A percentile compares a stretch with the other conserved stretches of the same genome.
Conservation (phyloP, 2,797 vertebrate genomes). For the Thripadectes ignobilis region DNA sequence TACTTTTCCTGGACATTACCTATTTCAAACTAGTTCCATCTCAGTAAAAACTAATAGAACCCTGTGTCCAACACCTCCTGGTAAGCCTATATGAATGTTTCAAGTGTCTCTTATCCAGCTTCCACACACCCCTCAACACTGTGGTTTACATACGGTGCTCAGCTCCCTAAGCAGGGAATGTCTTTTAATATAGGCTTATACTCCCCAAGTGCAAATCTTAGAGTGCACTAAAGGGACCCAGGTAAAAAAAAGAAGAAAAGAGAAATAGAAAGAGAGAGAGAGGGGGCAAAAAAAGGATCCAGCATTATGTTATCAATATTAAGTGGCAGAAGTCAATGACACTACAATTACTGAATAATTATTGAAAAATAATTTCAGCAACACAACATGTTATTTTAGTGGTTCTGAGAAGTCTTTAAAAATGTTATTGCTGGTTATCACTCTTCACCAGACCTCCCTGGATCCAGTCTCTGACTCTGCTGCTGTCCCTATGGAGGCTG, state of each 20-base stretch:
- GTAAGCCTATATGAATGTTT: neutral
- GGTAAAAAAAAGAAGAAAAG: neutral
- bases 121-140: rapidly evolving
- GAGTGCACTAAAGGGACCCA: neutral
- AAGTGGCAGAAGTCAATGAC: neutral
- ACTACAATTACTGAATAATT: neutral
- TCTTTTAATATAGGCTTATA: neutral
- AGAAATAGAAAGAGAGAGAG: neutral
- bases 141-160: rapidly evolving
- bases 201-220: neutral
- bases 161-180: neutral
- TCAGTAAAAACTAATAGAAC: neutral
- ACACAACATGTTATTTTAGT: neutral
- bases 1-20: neutral
- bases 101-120: neutral
- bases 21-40: neutral
- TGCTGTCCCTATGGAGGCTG: rapidly evolving
- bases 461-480: neutral
- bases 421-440: neutral
- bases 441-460: neutral
- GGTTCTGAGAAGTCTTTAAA: neutral
- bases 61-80: neutral
- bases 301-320: neutral
- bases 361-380: neutral
- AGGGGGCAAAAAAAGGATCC: no score